These are phyloP conservation scores for Coptodon rendalli DNA, from an alignment of 2,113 vertebrate species.

Conservation along the genomic window DNA sequence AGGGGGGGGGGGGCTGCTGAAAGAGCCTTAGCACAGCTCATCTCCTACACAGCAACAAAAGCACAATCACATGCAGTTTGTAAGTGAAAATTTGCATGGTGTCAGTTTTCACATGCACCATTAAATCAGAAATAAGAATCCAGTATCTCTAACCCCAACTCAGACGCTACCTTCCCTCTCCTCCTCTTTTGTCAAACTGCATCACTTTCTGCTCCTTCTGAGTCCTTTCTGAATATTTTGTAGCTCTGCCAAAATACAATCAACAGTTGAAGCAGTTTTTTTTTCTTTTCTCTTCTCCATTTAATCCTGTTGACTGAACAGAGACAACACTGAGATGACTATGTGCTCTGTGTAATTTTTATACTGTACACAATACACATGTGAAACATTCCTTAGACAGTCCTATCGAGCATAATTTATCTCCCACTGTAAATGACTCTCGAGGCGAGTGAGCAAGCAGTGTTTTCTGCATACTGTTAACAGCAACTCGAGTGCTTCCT, in stretches of 20 bases:
- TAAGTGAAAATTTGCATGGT: slow-evolving; percentile 21
- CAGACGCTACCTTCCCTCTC: slow-evolving; percentile 6
- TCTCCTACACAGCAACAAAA: slow-evolving; percentile 32
- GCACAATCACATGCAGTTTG: slow-evolving; percentile 53
- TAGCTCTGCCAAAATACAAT: slow-evolving; percentile 12
- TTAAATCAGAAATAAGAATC: background rate
- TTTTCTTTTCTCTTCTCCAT: background rate
- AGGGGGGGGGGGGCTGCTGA: slow-evolving; percentile 7
- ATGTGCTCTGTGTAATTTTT: slow-evolving; percentile 19
- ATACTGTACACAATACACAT: slow-evolving; percentile 27
- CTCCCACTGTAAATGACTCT: slow-evolving; percentile 31
- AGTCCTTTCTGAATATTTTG: background rate
- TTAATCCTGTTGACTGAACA: slow-evolving; percentile 8
- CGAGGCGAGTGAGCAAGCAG: slow-evolving; percentile 61
- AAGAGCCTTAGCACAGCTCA: slow-evolving; percentile 21
- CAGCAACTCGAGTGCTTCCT: slow-evolving; percentile 14
- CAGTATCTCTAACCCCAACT: background rate
- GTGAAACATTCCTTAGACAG: slow-evolving; percentile 33
- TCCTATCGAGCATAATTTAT: background rate
- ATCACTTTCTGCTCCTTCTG: background rate
- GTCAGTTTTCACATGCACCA: slow-evolving; percentile 47
- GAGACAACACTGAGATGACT: slow-evolving; percentile 18
- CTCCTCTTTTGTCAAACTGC: background rate
- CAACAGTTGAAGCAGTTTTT: slow-evolving; percentile 27
- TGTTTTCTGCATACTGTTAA: slow-evolving; percentile 35